These are phyloP conservation scores for Chaetoderma sp. DNA, from an alignment of 2,888 invertebrate species.

Conservation along the genomic window DNA sequence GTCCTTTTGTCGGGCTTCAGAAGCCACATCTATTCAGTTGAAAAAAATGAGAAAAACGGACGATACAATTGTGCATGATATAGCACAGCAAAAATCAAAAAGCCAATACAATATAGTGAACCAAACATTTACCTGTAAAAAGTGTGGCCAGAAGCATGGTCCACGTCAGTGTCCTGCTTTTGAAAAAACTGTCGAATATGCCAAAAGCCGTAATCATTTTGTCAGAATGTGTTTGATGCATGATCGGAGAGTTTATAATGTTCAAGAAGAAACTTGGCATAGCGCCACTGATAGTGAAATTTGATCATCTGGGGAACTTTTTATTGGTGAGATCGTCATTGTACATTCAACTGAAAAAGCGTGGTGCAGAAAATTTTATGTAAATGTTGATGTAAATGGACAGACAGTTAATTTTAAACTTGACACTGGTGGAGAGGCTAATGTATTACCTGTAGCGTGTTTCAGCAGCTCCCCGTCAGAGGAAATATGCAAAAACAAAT, in stretches of 20 bases:
- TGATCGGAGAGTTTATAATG: too few relatives aligned
- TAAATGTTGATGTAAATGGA: constrained; percentile 11
- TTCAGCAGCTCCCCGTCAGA: background rate
- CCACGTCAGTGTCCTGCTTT: constrained; percentile 27
- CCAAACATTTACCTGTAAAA: too few relatives aligned
- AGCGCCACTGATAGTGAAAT: too few relatives aligned
- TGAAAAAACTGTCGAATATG: constrained; percentile 22
- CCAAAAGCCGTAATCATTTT: constrained; percentile 20
- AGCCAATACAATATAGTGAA: too few relatives aligned
- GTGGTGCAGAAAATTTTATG: too few relatives aligned
- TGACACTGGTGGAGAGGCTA: constrained; percentile 29
- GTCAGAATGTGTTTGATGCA: constrained; percentile 8
- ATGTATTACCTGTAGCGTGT: constrained; percentile 17
- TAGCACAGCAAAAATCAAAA: too few relatives aligned
- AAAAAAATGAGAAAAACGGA: too few relatives aligned
- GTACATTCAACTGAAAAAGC: background rate
- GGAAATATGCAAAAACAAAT: background rate
- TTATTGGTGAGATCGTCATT: background rate
- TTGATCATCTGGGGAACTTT: too few relatives aligned
- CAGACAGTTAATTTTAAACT: constrained; percentile 22
- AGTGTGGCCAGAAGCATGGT: constrained; percentile 15
- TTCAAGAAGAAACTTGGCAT: too few relatives aligned
- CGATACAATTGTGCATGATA: too few relatives aligned
- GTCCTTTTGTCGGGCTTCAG: too few relatives aligned
- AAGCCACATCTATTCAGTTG: too few relatives aligned